Evolutionary conservation across 1,140 invertebrate species (phyloP).

Genomic region (Eupeodes corollae): DNA sequence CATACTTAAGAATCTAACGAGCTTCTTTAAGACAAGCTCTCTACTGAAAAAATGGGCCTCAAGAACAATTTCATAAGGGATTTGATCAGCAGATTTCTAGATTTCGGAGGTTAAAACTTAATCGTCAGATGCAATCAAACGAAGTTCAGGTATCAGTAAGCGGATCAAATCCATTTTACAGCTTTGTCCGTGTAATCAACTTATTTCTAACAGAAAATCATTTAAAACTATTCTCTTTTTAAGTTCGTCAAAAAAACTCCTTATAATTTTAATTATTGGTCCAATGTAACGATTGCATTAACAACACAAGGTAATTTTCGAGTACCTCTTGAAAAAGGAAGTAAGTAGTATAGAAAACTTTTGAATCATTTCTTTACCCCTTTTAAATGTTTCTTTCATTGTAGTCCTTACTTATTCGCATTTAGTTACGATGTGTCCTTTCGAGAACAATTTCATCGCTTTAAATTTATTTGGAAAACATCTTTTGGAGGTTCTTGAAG

Average conservation of each 20-base stretch:
- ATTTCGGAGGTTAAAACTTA: no score
- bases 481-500: slow-evolving; percentile 48
- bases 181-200: no score
- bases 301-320: slow-evolving; percentile 23
- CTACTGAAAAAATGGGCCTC: no score
- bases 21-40: no score
- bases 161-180: no score
- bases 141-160: no score
- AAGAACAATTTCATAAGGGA: no score
- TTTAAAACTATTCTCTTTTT: neutral
- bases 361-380: neutral
- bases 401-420: slow-evolving; percentile 56
- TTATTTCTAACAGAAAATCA: no score
- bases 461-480: slow-evolving; percentile 51
- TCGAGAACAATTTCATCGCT: slow-evolving; percentile 57
- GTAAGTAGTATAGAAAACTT: neutral
- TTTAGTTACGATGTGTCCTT: slow-evolving; percentile 54
- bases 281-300: slow-evolving; percentile 19
- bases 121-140: no score
- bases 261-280: slow-evolving; percentile 10
- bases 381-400: slow-evolving; percentile 13
- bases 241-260: slow-evolving; percentile 17
- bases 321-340: slow-evolving; percentile 12
- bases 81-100: no score
- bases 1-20: no score